These are phyloP conservation scores for Chrysomela aeneicollis DNA, from an alignment of 2,888 invertebrate species.

Conservation along the genomic window DNA sequence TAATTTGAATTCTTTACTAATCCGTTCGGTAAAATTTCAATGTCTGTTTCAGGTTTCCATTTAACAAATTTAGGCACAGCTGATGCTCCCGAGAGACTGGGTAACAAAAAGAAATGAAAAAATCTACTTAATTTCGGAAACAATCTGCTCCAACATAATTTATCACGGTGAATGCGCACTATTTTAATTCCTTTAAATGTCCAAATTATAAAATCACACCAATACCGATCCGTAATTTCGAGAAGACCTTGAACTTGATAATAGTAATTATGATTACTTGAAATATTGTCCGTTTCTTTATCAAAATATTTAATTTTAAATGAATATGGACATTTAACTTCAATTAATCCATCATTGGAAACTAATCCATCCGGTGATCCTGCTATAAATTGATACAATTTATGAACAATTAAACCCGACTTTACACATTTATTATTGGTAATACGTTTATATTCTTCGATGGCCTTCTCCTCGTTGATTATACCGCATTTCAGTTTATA, in stretches of 20 bases:
- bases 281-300: neutral
- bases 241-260: slow-evolving; percentile 25
- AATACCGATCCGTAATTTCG: slow-evolving; percentile 16
- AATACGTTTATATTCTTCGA: neutral
- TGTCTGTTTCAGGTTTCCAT: slow-evolving; percentile 2
- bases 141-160: neutral
- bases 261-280: slow-evolving; percentile 17
- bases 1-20: slow-evolving; percentile 10
- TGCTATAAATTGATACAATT: slow-evolving; percentile 23
- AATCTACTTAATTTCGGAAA: slow-evolving; percentile 8
- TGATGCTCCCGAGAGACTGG: neutral
- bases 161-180: slow-evolving; percentile 4
- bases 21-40: slow-evolving; percentile 13
- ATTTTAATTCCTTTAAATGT: slow-evolving; percentile 23
- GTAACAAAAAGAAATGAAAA: slow-evolving; percentile 11
- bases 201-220: slow-evolving; percentile 23
- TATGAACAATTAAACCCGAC: slow-evolving; percentile 18
- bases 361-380: slow-evolving; percentile 28
- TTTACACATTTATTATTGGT: neutral
- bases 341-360: slow-evolving; percentile 21
- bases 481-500: slow-evolving; percentile 4
- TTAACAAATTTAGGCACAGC: neutral
- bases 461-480: neutral
- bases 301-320: slow-evolving; percentile 13
- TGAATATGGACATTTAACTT: slow-evolving; percentile 27